Evolutionary conservation across 2,113 vertebrate species (phyloP), one percentile per base, ranked within the genome.

Genomic region (western clawed frog (Xenopus tropicalis)): DNA sequence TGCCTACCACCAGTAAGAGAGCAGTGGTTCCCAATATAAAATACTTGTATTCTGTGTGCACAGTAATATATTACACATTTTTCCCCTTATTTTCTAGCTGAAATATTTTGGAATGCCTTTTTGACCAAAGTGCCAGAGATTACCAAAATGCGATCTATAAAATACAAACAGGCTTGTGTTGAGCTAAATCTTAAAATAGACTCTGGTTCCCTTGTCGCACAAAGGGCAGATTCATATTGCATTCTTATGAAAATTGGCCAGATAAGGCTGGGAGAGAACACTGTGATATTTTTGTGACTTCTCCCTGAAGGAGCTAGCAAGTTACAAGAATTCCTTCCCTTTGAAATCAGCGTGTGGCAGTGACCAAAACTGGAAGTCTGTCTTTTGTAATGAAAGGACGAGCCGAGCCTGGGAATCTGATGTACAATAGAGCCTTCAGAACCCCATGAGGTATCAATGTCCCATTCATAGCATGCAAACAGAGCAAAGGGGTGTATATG

Each of bases 341-440:
- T 74, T 68, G 54, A 68, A 69, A 56, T 69, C 65, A 69, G 51
- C 66, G 62, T 62, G 66, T 43, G 58, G 25, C 44, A 29, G 21
- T 42, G 19, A 23, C 24, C 59, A 62, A 69, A 76, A 63, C 6
- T 58, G 66, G 44, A 54, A 4, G 21, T 69, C 66, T 69, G 61
- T 76, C 67, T 62, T 61, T 63, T 76, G 48, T 76, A 76, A 76
- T 76, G 25, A 63, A 69, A 42, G 63, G 72, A 75, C 42, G 48
- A 69, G 66, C 48, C 43, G n/a, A 25, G 42, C 51, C 59, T 69
- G 24, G 24, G 22, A 48, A 20, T 44, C 61, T 43, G 37, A 3
- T 29, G 24, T 25, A 76, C 73, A 76, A 76, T 76, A 59, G 48
- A 46, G 21, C 64, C 64, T 66, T 66, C 20, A 66, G 64, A 54